Conservation (phyloP, 1,140 invertebrate species). For the Antheraea mylitta region DNA sequence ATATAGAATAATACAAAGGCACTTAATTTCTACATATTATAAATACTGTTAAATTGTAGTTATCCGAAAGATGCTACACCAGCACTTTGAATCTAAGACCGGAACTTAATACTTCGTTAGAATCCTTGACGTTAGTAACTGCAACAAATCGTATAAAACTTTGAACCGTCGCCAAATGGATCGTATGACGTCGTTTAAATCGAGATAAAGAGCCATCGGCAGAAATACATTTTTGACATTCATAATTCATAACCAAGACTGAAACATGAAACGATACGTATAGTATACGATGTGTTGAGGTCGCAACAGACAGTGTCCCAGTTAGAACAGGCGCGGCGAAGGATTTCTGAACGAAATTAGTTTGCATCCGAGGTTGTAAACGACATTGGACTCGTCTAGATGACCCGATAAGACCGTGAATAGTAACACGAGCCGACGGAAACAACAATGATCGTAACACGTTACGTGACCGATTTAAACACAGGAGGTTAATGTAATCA, state of each 20-base stretch:
- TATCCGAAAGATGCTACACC: no score
- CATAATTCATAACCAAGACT: neutral
- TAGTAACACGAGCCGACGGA: neutral
- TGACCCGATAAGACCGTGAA: conserved; percentile 4
- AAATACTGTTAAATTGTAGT: no score
- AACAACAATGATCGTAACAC: neutral
- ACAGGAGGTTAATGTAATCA: neutral
- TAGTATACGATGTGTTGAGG: neutral
- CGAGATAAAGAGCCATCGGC: neutral
- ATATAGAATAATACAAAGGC: no score
- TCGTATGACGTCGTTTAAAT: conserved; percentile 1
- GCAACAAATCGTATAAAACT: neutral
- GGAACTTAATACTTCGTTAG: neutral
- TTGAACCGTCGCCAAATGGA: neutral
- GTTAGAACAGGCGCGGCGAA: neutral
- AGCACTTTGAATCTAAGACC: no score
- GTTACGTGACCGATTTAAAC: neutral
- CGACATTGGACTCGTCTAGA: conserved; percentile 1
- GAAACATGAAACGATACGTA: neutral
- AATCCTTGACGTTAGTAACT: neutral
- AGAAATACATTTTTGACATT: neutral
- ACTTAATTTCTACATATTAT: no score
- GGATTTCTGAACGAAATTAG: neutral
- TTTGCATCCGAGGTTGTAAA: neutral
- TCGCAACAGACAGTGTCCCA: neutral